A percentile compares a stretch with the other conserved stretches of the same genome.
phyloP scores from a whole-genome alignment of 2,888 invertebrate genomes.

The Amitus sp. region DNA sequence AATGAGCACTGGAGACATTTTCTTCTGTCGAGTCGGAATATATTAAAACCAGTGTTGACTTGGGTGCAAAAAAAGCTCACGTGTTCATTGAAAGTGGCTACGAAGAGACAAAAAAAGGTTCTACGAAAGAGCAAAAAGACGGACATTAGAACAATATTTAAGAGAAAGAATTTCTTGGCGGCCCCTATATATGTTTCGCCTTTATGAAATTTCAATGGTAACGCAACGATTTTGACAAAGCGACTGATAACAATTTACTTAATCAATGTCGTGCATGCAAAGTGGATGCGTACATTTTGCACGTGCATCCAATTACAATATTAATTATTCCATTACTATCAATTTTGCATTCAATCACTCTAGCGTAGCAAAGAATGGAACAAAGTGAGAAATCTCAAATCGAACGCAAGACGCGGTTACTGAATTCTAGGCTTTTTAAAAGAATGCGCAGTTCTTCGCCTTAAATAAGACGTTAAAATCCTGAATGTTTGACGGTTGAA shows the following conservation, averaged over 20 bases:
- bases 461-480: too few species aligned
- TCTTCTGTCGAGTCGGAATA: too few species aligned
- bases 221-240: not conserved
- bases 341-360: too few species aligned
- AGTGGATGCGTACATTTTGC: not conserved
- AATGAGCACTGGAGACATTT: slow-evolving; percentile 2
- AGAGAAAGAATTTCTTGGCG: not conserved
- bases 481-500: too few species aligned
- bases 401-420: too few species aligned
- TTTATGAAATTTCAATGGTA: not conserved
- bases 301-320: not conserved
- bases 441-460: too few species aligned
- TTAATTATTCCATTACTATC: not conserved
- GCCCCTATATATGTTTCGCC: not conserved
- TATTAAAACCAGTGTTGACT: too few species aligned
- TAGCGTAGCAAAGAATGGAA: too few species aligned
- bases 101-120: not conserved
- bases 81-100: not conserved
- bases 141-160: not conserved
- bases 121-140: not conserved
- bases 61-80: not conserved
- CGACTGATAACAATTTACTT: not conserved
- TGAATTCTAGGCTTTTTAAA: too few species aligned
- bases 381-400: too few species aligned
- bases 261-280: not conserved